Conservation (phyloP, 2,113 vertebrate genomes). For the Chauna torquata region DNA sequence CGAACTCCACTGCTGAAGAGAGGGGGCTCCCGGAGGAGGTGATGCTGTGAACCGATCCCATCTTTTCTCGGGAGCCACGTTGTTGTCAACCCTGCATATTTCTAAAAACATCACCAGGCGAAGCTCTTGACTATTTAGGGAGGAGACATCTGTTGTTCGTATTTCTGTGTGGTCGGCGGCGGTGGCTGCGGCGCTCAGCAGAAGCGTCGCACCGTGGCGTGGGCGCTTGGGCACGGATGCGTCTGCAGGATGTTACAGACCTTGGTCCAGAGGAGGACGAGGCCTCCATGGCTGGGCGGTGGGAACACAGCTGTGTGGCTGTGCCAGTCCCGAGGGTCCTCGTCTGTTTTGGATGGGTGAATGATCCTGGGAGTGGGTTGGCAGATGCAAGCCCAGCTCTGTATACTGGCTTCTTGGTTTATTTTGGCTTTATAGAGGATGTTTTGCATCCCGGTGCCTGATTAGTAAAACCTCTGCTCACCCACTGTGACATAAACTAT, state of each 20-base stretch:
- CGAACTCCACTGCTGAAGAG: not conserved
- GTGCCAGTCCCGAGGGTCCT: fast-evolving
- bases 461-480: not conserved
- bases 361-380: too few relatives aligned
- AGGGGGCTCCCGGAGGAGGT: not conserved
- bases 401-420: fast-evolving
- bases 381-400: not conserved
- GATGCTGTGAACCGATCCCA: fast-evolving
- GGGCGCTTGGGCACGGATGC: fast-evolving
- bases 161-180: fast-evolving
- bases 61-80: not conserved
- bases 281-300: fast-evolving
- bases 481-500: not conserved
- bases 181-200: not conserved
- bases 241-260: fast-evolving
- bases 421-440: not conserved
- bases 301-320: fast-evolving
- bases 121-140: not conserved
- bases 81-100: not conserved
- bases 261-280: fast-evolving
- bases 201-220: fast-evolving
- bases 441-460: not conserved
- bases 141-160: not conserved
- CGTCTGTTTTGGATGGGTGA: not conserved
- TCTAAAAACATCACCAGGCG: not conserved